phyloP scores from a whole-genome alignment of 2,113 vertebrate genomes.

The Dromaius novaehollandiae region DNA sequence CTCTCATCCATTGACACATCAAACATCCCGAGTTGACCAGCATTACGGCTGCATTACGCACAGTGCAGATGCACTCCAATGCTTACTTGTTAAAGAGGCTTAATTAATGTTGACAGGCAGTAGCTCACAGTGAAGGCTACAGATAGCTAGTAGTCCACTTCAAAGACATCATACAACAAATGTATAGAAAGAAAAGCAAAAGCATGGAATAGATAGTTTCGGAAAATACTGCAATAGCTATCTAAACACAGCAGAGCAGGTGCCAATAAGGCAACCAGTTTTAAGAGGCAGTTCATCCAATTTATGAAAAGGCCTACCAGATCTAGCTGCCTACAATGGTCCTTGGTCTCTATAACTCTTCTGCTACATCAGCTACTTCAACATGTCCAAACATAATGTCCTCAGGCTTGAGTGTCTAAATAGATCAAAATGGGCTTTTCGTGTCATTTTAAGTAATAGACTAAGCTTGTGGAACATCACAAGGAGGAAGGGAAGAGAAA shows the following conservation, averaged over 20 bases:
- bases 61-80: constrained; percentile 9
- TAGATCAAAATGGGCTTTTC: neutral
- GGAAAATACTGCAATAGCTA: constrained; percentile 23
- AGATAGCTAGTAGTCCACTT: constrained; percentile 4
- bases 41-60: neutral
- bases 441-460: neutral
- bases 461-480: neutral
- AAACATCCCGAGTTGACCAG: neutral
- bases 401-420: neutral
- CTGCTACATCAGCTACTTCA: neutral
- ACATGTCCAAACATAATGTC: neutral
- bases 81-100: neutral
- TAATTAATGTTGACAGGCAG: constrained; percentile 36
- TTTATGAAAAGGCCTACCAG: neutral
- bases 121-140: neutral
- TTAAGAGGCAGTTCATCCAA: neutral
- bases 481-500: neutral
- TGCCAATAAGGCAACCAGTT: neutral
- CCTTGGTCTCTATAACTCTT: neutral
- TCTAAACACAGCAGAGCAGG: constrained; percentile 23
- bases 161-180: neutral
- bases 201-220: neutral
- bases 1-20: constrained; percentile 5
- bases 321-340: neutral
- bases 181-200: neutral